Conservation (phyloP, 2,888 invertebrate species). For the Thyatira batis region DNA sequence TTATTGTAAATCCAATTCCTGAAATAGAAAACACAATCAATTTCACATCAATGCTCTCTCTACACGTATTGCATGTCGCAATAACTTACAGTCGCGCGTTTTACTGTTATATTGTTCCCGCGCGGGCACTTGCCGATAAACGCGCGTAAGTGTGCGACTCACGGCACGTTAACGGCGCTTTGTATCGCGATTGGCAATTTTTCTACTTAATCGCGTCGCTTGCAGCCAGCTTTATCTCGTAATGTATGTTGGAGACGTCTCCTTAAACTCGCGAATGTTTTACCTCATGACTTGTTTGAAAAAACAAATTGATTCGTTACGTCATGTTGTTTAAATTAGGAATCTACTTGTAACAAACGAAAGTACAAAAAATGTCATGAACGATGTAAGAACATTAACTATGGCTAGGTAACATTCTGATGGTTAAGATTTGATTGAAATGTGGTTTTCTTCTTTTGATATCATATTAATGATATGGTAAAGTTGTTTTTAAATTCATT, state of each 20-base stretch:
- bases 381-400: too few relatives aligned
- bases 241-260: slow-evolving; percentile 2
- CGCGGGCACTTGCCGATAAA: slow-evolving; percentile 59
- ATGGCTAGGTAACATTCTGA: too few relatives aligned
- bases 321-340: too few relatives aligned
- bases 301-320: slow-evolving; percentile 14
- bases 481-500: too few relatives aligned
- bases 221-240: slow-evolving; percentile 1
- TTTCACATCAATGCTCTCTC: not conserved
- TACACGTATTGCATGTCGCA: slow-evolving; percentile 9
- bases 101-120: slow-evolving; percentile 58
- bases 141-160: slow-evolving; percentile 42
- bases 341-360: too few relatives aligned
- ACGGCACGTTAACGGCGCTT: slow-evolving; percentile 29
- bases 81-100: slow-evolving; percentile 43
- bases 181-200: slow-evolving; percentile 36
- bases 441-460: too few relatives aligned
- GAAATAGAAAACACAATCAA: not conserved
- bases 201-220: slow-evolving; percentile 27
- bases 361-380: too few relatives aligned
- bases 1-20: not conserved
- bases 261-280: not conserved
- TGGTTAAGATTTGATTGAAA: too few relatives aligned
- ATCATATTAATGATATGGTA: too few relatives aligned
- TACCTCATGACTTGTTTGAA: not conserved